Evolutionary conservation across 2,888 invertebrate genomes (phyloP).

Genomic region (Doris montereyensis): DNA sequence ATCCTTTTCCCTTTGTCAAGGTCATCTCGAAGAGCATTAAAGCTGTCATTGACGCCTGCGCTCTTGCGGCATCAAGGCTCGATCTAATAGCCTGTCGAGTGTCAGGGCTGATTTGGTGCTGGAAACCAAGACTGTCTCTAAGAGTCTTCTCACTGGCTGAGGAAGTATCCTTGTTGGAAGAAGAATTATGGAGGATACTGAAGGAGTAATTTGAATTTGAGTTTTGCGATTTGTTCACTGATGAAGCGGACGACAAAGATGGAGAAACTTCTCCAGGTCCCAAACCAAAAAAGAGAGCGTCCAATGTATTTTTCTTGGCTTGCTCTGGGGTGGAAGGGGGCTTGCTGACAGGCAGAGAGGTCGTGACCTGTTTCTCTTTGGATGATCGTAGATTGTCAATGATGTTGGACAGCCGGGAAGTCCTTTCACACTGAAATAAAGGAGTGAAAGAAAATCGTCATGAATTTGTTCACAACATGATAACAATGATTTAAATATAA

Average conservation of each 20-base stretch:
- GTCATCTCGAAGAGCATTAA: constrained; percentile 37
- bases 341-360: not conserved
- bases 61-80: constrained; percentile 38
- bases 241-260: not conserved
- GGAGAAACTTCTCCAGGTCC: not conserved
- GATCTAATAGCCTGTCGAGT: constrained; percentile 33
- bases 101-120: constrained; percentile 35
- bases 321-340: constrained; percentile 5
- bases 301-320: constrained; percentile 32
- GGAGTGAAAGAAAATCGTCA: not conserved
- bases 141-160: constrained; percentile 17
- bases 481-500: no score
- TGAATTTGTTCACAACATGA: not conserved
- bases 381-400: constrained; percentile 51
- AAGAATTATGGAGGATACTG: not conserved
- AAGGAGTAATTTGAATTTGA: constrained; percentile 6
- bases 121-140: constrained; percentile 33
- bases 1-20: constrained; percentile 39
- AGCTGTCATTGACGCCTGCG: constrained; percentile 39
- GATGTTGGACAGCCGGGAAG: constrained; percentile 52
- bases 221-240: constrained; percentile 23
- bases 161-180: constrained; percentile 21
- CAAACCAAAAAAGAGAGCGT: constrained; percentile 26
- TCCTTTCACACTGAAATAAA: constrained; percentile 44
- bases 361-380: constrained; percentile 47